phyloP scores from a whole-genome alignment of 1,140 invertebrate genomes.

The Bathynomus jamesi region DNA sequence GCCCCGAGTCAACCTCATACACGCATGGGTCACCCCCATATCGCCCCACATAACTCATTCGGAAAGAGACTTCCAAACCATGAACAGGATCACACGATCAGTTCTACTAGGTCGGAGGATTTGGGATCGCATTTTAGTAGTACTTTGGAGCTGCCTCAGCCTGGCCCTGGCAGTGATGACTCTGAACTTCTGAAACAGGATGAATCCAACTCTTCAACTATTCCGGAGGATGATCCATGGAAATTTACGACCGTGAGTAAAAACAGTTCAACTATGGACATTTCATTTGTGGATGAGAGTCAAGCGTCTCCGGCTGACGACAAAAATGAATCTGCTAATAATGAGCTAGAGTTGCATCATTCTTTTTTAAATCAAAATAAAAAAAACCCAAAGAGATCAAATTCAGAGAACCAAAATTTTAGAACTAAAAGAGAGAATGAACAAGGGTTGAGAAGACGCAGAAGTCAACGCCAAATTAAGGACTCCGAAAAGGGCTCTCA shows the following conservation, averaged over 20 bases:
- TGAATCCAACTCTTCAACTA: constrained; percentile 11
- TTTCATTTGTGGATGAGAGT: too few relatives aligned
- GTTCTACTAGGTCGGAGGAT: constrained; percentile 21
- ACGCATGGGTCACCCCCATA: background rate
- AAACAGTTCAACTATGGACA: too few relatives aligned
- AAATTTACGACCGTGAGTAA: too few relatives aligned
- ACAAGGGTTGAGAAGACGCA: too few relatives aligned
- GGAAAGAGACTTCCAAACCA: constrained; percentile 23
- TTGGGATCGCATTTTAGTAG: background rate
- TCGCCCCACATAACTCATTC: background rate
- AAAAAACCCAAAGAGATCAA: too few relatives aligned
- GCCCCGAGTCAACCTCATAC: background rate
- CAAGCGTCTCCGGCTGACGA: too few relatives aligned
- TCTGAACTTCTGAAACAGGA: background rate
- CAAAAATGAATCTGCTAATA: too few relatives aligned
- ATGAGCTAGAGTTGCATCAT: too few relatives aligned
- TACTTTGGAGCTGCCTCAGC: constrained; percentile 18
- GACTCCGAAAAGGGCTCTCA: background rate
- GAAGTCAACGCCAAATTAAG: too few relatives aligned
- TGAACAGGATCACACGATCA: constrained; percentile 31
- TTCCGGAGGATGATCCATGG: constrained; percentile 13
- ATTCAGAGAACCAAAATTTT: too few relatives aligned
- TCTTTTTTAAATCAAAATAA: too few relatives aligned
- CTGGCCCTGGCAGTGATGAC: constrained; percentile 10
- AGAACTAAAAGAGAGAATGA: too few relatives aligned